Conservation (phyloP, 1,140 invertebrate genomes). For the Nebria ingens region DNA sequence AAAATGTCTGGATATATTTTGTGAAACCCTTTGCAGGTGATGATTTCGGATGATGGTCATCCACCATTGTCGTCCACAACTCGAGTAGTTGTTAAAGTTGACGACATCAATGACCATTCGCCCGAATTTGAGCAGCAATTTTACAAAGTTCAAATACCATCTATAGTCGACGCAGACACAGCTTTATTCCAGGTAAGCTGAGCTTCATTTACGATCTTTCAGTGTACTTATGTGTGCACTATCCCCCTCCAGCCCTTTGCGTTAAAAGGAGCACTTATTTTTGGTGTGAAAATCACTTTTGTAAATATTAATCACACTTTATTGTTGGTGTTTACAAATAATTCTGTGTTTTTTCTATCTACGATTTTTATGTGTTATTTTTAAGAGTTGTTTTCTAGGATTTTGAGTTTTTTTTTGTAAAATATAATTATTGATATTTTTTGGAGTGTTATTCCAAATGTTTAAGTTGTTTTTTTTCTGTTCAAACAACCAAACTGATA, state of each 20-base stretch:
- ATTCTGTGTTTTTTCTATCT: no score
- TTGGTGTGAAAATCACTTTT: not conserved
- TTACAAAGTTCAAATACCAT: slow-evolving; percentile 71
- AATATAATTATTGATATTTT: no score
- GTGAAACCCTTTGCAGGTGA: slow-evolving; percentile 40
- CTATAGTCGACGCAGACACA: slow-evolving; percentile 40
- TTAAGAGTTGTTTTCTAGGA: no score
- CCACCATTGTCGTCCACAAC: slow-evolving; percentile 70
- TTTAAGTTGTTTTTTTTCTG: no score
- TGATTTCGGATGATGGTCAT: slow-evolving; percentile 66
- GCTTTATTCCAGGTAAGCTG: slow-evolving; percentile 54
- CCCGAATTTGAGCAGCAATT: slow-evolving; percentile 72
- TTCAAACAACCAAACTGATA: no score
- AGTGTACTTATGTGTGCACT: not conserved
- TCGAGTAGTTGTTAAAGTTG: slow-evolving; percentile 68
- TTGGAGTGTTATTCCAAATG: no score
- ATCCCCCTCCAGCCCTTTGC: not conserved
- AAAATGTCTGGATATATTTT: no score
- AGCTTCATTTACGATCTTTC: not conserved
- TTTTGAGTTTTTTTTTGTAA: no score
- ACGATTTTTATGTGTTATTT: no score
- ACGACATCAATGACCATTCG: slow-evolving; percentile 75
- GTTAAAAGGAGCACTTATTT: not conserved
- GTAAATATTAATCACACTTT: not conserved
- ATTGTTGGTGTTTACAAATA: no score